phyloP scores from a whole-genome alignment of 1,140 invertebrate species.

The Stratiolaelaps scimitus region DNA sequence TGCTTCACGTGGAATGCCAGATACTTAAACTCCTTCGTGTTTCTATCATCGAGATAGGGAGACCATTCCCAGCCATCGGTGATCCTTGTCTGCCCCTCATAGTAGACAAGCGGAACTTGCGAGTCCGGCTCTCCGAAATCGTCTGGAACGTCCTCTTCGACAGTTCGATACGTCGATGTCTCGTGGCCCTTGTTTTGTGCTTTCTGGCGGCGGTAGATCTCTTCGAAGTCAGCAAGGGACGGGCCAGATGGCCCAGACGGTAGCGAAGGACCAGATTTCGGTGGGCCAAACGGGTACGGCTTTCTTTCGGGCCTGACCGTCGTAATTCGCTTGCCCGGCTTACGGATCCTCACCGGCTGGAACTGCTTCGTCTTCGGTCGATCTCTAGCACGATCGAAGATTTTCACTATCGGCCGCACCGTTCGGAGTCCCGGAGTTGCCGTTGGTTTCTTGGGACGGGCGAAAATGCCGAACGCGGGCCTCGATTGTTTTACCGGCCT shows the following conservation, averaged over 20 bases:
- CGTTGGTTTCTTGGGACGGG: conserved; percentile 11
- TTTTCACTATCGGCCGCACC: conserved; percentile 19
- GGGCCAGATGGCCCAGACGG: background rate
- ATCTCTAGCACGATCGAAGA: conserved; percentile 2
- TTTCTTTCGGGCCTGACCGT: background rate
- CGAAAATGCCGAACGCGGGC: conserved; percentile 12
- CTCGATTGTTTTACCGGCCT: background rate
- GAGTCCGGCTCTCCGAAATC: conserved; percentile 13
- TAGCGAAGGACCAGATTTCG: background rate
- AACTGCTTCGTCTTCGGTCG: background rate
- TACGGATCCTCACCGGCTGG: conserved; percentile 7
- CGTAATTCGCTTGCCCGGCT: conserved; percentile 1
- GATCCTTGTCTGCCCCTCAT: conserved; percentile 10
- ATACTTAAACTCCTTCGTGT: conserved; percentile 25
- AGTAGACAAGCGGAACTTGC: conserved; percentile 6
- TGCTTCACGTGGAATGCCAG: conserved; percentile 22
- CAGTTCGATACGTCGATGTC: conserved; percentile 20
- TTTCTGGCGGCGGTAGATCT: conserved; percentile 18
- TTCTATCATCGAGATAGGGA: conserved; percentile 11
- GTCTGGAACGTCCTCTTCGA: conserved; percentile 19
- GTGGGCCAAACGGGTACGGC: background rate
- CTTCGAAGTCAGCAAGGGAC: conserved; percentile 17
- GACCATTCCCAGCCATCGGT: conserved; percentile 23
- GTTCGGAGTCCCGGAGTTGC: background rate
- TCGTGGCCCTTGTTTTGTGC: background rate